Percentiles rank a stretch among this genome's conserved stretches.
Conservation (phyloP, 2,888 invertebrate species). For the Sarcophaga variegata region DNA sequence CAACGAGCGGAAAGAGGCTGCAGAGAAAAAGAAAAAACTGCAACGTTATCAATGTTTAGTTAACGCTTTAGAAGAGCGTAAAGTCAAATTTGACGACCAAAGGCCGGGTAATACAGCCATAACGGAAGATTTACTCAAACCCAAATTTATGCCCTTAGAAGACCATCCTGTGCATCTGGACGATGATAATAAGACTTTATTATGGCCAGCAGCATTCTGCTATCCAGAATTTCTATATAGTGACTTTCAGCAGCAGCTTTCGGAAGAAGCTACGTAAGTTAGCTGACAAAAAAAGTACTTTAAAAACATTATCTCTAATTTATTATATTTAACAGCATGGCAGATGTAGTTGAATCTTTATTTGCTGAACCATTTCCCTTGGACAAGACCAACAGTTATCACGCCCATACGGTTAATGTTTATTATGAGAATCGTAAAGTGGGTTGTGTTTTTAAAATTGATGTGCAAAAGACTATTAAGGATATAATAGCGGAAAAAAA, state of each 20-base stretch:
- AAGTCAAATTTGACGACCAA: slow-evolving; percentile 84
- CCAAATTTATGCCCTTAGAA: slow-evolving; percentile 86
- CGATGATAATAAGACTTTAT: slow-evolving; percentile 83
- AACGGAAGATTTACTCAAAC: slow-evolving; percentile 84
- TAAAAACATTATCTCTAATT: slow-evolving; percentile 32
- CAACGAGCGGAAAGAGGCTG: slow-evolving; percentile 79
- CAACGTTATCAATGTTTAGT: slow-evolving; percentile 82
- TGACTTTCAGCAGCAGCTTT: slow-evolving; percentile 92
- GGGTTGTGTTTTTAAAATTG: slow-evolving; percentile 84
- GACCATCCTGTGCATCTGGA: slow-evolving; percentile 86
- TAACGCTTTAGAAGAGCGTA: slow-evolving; percentile 82
- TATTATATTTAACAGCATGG: slow-evolving; percentile 81
- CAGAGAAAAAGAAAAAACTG: slow-evolving; percentile 82
- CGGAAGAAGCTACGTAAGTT: slow-evolving; percentile 86
- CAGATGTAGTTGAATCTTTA: slow-evolving; percentile 85
- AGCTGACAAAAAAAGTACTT: neutral
- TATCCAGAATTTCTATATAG: slow-evolving; percentile 94
- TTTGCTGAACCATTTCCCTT: slow-evolving; percentile 88
- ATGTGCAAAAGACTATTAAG: slow-evolving; percentile 83
- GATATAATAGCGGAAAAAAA: slow-evolving; percentile 84
- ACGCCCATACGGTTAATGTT: slow-evolving; percentile 84
- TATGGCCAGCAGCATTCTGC: slow-evolving; percentile 94
- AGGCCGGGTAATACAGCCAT: slow-evolving; percentile 79
- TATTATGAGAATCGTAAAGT: slow-evolving; percentile 88
- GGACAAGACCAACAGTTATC: slow-evolving; percentile 87